Evolutionary conservation across 2,888 invertebrate genomes (phyloP).

Genomic region (Halictus ligatus): DNA sequence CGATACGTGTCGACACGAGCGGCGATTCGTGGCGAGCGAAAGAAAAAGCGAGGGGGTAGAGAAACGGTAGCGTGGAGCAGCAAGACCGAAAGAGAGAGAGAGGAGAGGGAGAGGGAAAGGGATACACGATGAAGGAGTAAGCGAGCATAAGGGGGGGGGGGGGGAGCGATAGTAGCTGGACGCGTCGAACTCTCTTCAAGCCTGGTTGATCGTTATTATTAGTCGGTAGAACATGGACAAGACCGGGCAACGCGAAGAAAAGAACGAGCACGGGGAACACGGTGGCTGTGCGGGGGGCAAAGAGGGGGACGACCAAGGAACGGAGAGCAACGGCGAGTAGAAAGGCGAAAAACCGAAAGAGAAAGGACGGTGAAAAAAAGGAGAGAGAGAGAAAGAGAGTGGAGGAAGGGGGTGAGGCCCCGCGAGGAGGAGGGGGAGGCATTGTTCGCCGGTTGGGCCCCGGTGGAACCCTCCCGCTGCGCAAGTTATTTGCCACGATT

Average conservation of each 20-base stretch:
- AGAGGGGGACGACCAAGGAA: conserved; percentile 49
- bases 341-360: conserved; percentile 48
- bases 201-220: conserved; percentile 71
- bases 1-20: conserved; percentile 59
- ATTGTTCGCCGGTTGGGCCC: conserved; percentile 71
- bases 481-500: conserved; percentile 83
- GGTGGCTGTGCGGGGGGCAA: background rate
- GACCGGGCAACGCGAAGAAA: conserved; percentile 25
- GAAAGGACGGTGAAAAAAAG: conserved; percentile 34
- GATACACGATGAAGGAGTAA: background rate
- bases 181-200: conserved; percentile 62
- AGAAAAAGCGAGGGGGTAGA: conserved; percentile 36
- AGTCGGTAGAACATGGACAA: conserved; percentile 59
- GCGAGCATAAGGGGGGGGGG: conserved; percentile 8
- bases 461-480: conserved; percentile 78
- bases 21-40: conserved; percentile 17
- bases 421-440: conserved; percentile 50
- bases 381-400: conserved; percentile 22
- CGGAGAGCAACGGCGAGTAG: conserved; percentile 48
- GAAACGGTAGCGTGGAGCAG: conserved; percentile 43
- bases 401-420: background rate
- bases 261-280: conserved; percentile 15
- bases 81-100: background rate
- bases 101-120: background rate
- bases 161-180: conserved; percentile 62